Base-by-base conservation (phyloP, 2,797 vertebrate species). In the Propithecus perrieri region DNA sequence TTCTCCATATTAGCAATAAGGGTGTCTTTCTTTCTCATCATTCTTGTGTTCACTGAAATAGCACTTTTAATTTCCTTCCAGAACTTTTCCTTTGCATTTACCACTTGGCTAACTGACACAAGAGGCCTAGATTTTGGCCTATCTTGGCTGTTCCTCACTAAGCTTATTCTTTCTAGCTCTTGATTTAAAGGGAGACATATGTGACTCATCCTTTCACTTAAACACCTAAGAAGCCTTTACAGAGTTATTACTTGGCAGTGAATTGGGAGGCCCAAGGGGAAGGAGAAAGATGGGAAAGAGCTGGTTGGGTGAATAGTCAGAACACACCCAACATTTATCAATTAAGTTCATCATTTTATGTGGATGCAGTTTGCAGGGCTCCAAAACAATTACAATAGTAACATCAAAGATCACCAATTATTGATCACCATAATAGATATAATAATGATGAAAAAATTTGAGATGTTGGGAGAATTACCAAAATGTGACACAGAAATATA, bases 261-360 rank as follows among this genome's bases (percentile, higher is more conserved):
- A 46, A 46, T 74, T 17, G 14, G 71, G 43, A 30, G 41, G 71
- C 4, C 0, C 7, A 41, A 9, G 26, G 14, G 28, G 26, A 30
- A 24, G 1, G 24, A 28, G 26, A 9, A 46, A 30, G 13, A 30
- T 17, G 28, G 26, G 71, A 30, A 46, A 30, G 2, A 46, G 24
- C 7, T 46, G 14, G 7, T 43, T 30, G 41, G 26, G 10, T 1
- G 14, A 74, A 0, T 7, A 30, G 28, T 46, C 0, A 28, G 43
- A 18, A 46, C 14, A 17, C 41, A 46, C 26, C 43, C 41, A 30
- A 5, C 8, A 17, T 46, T 46, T 74, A 46, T 74, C 15, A 28
- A 8, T 18, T 74, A 46, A 30, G 41, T 74, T 4, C 2, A 14
- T 43, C 15, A 46, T 17, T 43, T 46, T 30, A 46, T 8, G 10